Evolutionary conservation across 2,888 invertebrate species (phyloP), one percentile per base, ranked within the genome.

Genomic region (Mantis religiosa): DNA sequence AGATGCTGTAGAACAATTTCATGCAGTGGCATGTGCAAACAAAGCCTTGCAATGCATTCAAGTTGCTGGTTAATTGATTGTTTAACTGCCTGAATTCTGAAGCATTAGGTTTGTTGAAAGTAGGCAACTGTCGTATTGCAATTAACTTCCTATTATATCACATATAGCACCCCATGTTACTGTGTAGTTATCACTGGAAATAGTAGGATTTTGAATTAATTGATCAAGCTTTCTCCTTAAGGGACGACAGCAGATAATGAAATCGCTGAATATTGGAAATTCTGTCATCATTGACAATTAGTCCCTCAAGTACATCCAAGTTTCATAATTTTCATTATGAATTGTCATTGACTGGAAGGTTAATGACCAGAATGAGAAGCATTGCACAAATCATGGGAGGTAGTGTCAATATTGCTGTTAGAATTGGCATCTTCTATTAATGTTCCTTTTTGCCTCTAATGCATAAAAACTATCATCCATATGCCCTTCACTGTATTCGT

Each of bases 191-290:
- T 82, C 34, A 25, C 34, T 87, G 27, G 30, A 87, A 34, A 87
- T 82, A 82, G 87, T 34, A 9, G 1, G 12, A 41, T 87, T 87
- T 27, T 87, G 34, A 28, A 87, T 28, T 82, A 87, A 28, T 14
- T 88, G 28, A 28, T 92, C n/a, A 85, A 90, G 87, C 87, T 89
- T 90, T 87, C 84, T 86, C 90, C 90, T 81, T 91, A 91, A 89
- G 90, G 89, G 28, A 86, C 89, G 89, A 85, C 28, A 91, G 30
- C 15, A 83, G 28, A 8, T 1, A 83, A 28, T 83, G 83, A 27
- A 83, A 83, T 34, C 28, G 28, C 14, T 14, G 9, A 30, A 7
- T 20, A 2, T 34, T 83, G 3, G 1, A 28, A 83, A 1, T 3
- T 3, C 7, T 14, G 1, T 3, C 27, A 34, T 28, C 28, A 14